Base-by-base conservation (phyloP, 1,140 invertebrate genomes). In the Polyergus mexicanus region DNA sequence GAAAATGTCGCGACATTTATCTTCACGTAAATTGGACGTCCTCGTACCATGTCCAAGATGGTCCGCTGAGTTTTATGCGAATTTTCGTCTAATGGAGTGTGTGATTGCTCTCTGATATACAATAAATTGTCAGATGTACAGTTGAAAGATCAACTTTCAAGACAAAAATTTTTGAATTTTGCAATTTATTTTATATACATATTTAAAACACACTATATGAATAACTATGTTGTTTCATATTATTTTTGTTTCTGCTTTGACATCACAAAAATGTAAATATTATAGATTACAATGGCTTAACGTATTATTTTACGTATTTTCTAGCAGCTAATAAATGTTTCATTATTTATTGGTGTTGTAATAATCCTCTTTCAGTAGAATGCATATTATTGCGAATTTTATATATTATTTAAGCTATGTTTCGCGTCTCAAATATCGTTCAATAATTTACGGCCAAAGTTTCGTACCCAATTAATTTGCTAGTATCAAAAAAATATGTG, bases 1-100 rank as follows among this genome's bases (percentile, higher is more conserved):
- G 84, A 56, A 72, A 88, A 81, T 83, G 66, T 88, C 86, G 74
- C 41, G 86, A 81, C 83, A 65, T 76, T 75, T 84, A 68, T 86
- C 85, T 74, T 76, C 19, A 72, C 65, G 35, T 77, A 88, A 84
- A 88, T 87, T 76, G 69, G 81, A 77, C 38, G 72, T 60, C 16
- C 81, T 66, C 72, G 32, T 76, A 77, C 28, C 32, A 51, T 77
- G 81, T 74, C 71, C 58, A 75, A 63, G 81, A 84, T 84, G 81
- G 72, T 63, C 38, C 81, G 38, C 72, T 84, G 72, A 84, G 22
- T 77, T 84, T 84, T 84, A 84, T 76, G 72, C 81, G 81, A 84
- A 84, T 84, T 77, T 84, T 84, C 19, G 3, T 25, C 44, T 84
- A 84, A 84, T 84, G 72, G 72, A 77, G 74, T 84, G 81, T 77